Conservation (phyloP, 2,113 vertebrate species). For the Corythornis cristatus region DNA sequence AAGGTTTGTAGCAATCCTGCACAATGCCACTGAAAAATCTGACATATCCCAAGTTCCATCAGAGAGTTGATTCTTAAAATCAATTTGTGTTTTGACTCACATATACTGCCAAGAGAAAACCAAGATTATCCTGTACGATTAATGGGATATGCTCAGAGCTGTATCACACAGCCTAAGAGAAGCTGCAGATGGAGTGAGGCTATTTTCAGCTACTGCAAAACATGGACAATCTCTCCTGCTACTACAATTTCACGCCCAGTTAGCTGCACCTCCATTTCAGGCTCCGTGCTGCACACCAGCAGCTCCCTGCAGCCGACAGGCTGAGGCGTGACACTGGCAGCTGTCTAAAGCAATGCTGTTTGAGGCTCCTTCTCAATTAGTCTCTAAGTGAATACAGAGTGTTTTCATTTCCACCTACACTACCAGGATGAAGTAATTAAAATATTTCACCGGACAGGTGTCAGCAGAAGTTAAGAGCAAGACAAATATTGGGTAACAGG, state of each 20-base stretch:
- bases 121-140: constrained; percentile 41
- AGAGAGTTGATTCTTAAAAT: neutral
- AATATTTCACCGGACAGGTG: constrained; percentile 4
- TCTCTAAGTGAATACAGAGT: constrained; percentile 2
- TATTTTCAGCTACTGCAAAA: constrained; percentile 81
- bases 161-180: constrained; percentile 43
- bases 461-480: constrained; percentile 13
- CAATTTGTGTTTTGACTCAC: neutral
- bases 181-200: constrained; percentile 59
- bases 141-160: constrained; percentile 35
- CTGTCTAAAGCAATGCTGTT: constrained; percentile 63
- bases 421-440: constrained; percentile 22
- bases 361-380: constrained; percentile 53
- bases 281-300: constrained; percentile 67
- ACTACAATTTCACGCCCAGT: constrained; percentile 82
- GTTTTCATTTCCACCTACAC: neutral
- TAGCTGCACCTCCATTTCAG: constrained; percentile 77
- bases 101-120: neutral
- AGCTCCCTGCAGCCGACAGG: constrained; percentile 59
- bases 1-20: neutral
- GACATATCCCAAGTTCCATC: neutral
- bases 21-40: neutral
- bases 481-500: neutral
- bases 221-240: constrained; percentile 70
- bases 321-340: constrained; percentile 58